These are phyloP conservation scores for Dipodomys stephensi DNA, from an alignment of 2,113 vertebrate genomes.

Conservation along the genomic window DNA sequence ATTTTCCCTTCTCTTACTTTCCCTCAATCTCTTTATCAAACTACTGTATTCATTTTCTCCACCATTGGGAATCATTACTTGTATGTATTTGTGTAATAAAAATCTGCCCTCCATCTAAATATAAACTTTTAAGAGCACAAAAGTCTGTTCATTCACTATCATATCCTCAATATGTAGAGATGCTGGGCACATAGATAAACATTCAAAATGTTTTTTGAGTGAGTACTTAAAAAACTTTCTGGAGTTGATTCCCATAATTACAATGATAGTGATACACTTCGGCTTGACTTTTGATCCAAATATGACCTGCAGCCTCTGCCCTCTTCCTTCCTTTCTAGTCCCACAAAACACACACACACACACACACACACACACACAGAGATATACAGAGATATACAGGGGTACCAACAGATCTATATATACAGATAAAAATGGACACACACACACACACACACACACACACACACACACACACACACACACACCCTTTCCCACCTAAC, in stretches of 20 bases:
- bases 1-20: not conserved
- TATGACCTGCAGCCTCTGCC: not conserved
- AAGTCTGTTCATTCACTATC: not conserved
- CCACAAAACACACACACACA: not conserved
- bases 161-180: not conserved
- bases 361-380: not conserved
- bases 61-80: not conserved
- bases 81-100: not conserved
- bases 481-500: not conserved
- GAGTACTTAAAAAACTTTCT: not conserved
- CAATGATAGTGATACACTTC: not conserved
- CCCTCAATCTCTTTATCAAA: not conserved
- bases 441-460: not conserved
- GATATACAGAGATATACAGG: not conserved
- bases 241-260: not conserved
- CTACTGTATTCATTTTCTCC: not conserved
- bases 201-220: not conserved
- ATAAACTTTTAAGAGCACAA: not conserved
- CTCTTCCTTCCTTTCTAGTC: not conserved
- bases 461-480: not conserved
- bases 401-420: too few species aligned
- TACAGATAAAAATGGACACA: too few species aligned
- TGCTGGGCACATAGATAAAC: not conserved
- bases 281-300: slow-evolving; percentile 13
- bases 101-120: not conserved